Percentiles rank a stretch among this genome's conserved stretches.
These are phyloP conservation scores for Uloborus plumipes DNA, from an alignment of 2,888 invertebrate species.

Conservation along the genomic window DNA sequence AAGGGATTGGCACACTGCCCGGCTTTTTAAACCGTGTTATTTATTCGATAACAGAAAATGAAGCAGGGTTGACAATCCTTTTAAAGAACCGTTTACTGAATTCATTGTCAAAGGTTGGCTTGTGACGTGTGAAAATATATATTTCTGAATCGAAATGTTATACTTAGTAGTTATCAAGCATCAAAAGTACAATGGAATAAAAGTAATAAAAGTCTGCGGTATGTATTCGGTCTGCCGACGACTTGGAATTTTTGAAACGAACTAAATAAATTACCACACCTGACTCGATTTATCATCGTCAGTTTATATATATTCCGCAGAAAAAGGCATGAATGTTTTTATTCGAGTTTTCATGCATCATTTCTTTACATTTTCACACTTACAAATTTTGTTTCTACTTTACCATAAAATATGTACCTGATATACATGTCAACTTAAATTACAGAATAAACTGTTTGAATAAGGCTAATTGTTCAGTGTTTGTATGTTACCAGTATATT, in stretches of 20 bases:
- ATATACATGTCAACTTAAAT: no score
- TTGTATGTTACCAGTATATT: no score
- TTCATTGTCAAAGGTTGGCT: conserved; percentile 38
- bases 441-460: no score
- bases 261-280: conserved; percentile 12
- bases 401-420: no score
- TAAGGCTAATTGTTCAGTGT: no score
- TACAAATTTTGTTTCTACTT: no score
- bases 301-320: no score
- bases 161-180: conserved; percentile 48
- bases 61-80: conserved; percentile 37
- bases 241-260: conserved; percentile 26
- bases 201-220: conserved; percentile 29
- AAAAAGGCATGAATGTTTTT: no score
- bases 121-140: conserved; percentile 47
- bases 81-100: conserved; percentile 14
- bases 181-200: conserved; percentile 36
- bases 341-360: no score
- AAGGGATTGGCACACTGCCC: conserved; percentile 49
- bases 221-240: conserved; percentile 18
- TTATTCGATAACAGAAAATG: conserved; percentile 40
- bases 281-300: not conserved
- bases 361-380: no score
- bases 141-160: conserved; percentile 48
- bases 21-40: conserved; percentile 35